Evolutionary conservation across 2,113 vertebrate genomes (phyloP).

Genomic region (Aspidoscelis tigris): DNA sequence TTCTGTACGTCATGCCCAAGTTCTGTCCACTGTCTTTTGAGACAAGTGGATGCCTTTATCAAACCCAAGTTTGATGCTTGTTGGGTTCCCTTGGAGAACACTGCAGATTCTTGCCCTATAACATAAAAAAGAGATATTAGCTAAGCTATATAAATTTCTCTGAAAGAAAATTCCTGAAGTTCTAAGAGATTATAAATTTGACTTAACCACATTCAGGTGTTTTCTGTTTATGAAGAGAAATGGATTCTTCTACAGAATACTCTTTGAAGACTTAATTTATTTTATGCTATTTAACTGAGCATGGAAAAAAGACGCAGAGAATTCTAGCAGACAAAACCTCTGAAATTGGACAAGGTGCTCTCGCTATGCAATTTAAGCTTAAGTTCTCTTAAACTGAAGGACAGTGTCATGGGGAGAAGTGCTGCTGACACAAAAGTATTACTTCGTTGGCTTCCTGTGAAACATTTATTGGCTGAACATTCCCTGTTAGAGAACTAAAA

Average conservation of each 20-base stretch:
- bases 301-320: background rate
- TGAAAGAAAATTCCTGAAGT: background rate
- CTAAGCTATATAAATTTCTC: background rate
- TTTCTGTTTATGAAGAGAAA: background rate
- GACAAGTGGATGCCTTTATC: too few relatives aligned
- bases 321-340: background rate
- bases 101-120: too few relatives aligned
- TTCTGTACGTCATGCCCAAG: too few relatives aligned
- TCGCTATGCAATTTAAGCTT: background rate
- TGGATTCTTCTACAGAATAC: background rate
- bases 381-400: background rate
- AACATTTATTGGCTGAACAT: constrained; percentile 32
- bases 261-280: background rate
- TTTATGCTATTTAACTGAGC: background rate
- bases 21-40: too few relatives aligned
- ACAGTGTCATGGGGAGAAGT: background rate
- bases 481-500: constrained; percentile 30
- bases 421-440: constrained; percentile 5
- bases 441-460: constrained; percentile 1
- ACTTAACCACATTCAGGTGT: background rate
- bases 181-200: background rate
- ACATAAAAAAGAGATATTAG: background rate
- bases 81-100: too few relatives aligned
- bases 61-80: too few relatives aligned
- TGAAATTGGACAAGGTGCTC: background rate